Evolutionary conservation across 2,113 vertebrate species (phyloP).

Genomic region (Psettodes erumei): DNA sequence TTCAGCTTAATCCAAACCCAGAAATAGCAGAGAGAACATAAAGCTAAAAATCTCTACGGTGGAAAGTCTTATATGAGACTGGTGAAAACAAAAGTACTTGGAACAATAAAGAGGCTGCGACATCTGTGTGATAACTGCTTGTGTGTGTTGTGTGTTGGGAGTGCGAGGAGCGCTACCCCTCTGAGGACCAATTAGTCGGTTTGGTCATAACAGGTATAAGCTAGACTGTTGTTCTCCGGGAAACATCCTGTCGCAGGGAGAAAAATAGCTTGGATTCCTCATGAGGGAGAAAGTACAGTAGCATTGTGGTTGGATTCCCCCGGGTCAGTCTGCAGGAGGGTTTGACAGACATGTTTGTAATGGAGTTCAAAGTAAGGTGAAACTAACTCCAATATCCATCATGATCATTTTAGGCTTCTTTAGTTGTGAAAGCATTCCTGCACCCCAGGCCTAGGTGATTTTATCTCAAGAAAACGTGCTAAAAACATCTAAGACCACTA

Average conservation of each 20-base stretch:
- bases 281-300: conserved; percentile 2
- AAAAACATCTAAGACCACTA: background rate
- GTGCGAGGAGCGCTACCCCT: background rate
- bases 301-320: conserved; percentile 8
- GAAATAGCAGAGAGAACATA: background rate
- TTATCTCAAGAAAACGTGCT: background rate
- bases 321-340: background rate
- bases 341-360: conserved; percentile 31
- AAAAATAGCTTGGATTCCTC: conserved; percentile 41
- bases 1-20: background rate
- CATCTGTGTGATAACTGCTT: conserved; percentile 43
- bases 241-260: conserved; percentile 1
- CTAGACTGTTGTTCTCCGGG: conserved; percentile 28
- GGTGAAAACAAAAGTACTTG: conserved; percentile 6
- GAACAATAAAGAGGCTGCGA: conserved; percentile 12
- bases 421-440: background rate
- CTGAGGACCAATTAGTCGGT: conserved; percentile 68
- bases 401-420: background rate
- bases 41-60: too few species aligned
- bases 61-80: background rate
- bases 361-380: background rate
- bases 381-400: background rate
- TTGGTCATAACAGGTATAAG: conserved; percentile 40
- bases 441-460: background rate
- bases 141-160: conserved; percentile 13